Evolutionary conservation across 2,113 vertebrate species (phyloP), one percentile per base, ranked within the genome.

Genomic region (Illadopsis cleaveri): DNA sequence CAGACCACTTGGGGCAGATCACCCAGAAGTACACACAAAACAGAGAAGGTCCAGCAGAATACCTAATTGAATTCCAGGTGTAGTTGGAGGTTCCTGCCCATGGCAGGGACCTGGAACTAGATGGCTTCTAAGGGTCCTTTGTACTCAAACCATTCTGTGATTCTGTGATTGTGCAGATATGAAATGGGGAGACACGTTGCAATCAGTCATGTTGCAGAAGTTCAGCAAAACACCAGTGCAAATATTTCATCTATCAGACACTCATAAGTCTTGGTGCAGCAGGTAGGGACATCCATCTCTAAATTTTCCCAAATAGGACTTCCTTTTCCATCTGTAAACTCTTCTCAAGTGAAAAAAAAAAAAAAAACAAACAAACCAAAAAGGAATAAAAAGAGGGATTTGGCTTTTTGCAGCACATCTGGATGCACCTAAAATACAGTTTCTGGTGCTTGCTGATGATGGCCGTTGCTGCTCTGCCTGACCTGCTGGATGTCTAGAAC

Each of bases 201-300:
- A 42, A 51, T 48, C n/a, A 6, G 2, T 40, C 45, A 33, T 35
- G 25, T 10, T 75, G 8, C 2, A 0, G 22, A 75, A 48, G 37
- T 31, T 58, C 18, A 54, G n/a, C 11, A 65, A 61, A 81, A 73
- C 11, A 78, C 4, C 37, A 38, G 33, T 6, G 18, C 24, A 65
- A 45, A 45, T 15, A 37, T 9, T 40, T 30, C 3, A 62, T 27
- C 22, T 58, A 2, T 31, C 22, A 93, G 48, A 33, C 12, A 47
- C 7, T 28, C 3, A 1, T 2, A 24, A 0, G 0, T 12, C 10
- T 14, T 53, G 4, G 4, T 57, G 57, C 24, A 51, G 22, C 18
- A 37, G 12, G 25, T 0, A 47, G 53, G 28, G 8, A 47, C 27
- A 35, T 8, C 0, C 7, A 10, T 11, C 19, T 58, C n/a, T 47